Conservation (phyloP, 1,140 invertebrate genomes). For the Drosophila repletoides region DNA sequence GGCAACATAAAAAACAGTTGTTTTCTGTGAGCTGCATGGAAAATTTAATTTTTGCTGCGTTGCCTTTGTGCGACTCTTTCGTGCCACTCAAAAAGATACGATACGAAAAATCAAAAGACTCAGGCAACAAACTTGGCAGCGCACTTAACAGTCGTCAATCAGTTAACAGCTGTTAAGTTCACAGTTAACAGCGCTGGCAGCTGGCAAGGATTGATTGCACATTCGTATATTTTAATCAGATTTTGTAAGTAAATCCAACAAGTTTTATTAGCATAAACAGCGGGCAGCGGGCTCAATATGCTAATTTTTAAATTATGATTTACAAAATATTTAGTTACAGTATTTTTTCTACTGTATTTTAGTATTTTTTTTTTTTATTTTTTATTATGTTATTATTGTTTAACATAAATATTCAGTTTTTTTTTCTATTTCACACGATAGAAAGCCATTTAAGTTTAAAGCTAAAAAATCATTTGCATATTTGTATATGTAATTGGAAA, state of each 20-base stretch:
- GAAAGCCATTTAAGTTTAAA: conserved; percentile 46
- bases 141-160: not conserved
- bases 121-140: not conserved
- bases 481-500: conserved; percentile 42
- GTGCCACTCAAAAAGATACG: conserved; percentile 14
- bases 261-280: conserved; percentile 62
- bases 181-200: not conserved
- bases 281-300: conserved; percentile 35
- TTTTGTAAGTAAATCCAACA: conserved; percentile 54
- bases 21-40: conserved; percentile 73
- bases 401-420: conserved; percentile 3
- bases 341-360: not conserved
- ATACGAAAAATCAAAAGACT: too few species aligned
- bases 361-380: not conserved
- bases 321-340: conserved; percentile 50
- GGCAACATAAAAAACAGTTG: conserved; percentile 54
- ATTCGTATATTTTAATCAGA: conserved; percentile 14
- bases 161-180: not conserved
- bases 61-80: conserved; percentile 56
- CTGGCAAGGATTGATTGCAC: conserved; percentile 38
- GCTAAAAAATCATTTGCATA: conserved; percentile 48
- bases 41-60: conserved; percentile 60
- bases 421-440: conserved; percentile 46
- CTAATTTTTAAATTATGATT: conserved; percentile 64
- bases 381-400: too few species aligned